Base-by-base conservation (phyloP, 2,888 invertebrate species). In the Heliconius sara region DNA sequence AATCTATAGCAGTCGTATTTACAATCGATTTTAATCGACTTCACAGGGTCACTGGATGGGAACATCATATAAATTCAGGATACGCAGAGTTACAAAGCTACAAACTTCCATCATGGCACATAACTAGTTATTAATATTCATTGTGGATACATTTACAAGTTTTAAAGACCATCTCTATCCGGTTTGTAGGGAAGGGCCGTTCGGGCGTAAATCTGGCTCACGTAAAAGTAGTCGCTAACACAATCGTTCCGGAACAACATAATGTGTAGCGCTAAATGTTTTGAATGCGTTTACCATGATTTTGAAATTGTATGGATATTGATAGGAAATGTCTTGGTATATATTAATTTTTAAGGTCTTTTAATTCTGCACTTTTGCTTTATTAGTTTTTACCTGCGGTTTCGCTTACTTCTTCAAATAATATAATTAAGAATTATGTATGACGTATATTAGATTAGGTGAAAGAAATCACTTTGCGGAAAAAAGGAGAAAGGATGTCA, bases 161-260 rank as follows among this genome's bases (percentile, higher is more conserved):
- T 47, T 25, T 25, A 70, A 70, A 70, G n/a, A 43, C 27, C 39
- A 25, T 22, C 60, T 57, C 68, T 30, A 79, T 79, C 78, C 78
- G 74, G 78, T 79, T 70, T 57, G 52, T 67, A 75, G 57, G 74
- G 47, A 79, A 79, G 74, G 78, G 78, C 76, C 70, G 78, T 80
- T 76, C 74, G 78, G 79, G 79, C 72, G 84, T 85, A 79, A 79
- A 83, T 81, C 83, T 83, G 83, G 83, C 83, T 82, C 84, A 75
- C 84, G 85, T 70, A 91, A 89, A 90, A 91, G 91, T 92, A 88
- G 91, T 89, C 88, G 93, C 89, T 92, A 93, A 92, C 88, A 88
- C 89, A 88, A 90, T 89, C 88, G 88, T 87, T 89, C 89, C 90
- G 91, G 89, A 90, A 90, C 89, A 86, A 85, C 84, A 88, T 89